Base-by-base conservation (phyloP, 2,888 invertebrate species). In the Cylindroiulus punctatus region DNA sequence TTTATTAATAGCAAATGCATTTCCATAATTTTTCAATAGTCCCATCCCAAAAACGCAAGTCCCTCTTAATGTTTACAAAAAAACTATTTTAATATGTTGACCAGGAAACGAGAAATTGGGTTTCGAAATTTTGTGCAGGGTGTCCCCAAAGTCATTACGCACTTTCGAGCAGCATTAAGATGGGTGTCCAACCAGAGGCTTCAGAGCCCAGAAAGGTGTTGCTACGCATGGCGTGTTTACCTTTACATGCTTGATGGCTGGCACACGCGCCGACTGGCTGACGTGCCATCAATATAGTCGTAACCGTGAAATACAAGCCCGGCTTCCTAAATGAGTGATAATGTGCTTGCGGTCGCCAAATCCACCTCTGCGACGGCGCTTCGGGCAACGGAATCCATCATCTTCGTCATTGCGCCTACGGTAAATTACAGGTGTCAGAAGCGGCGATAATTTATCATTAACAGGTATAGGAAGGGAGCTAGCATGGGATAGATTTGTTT, bases 381-480 rank as follows among this genome's bases (percentile, higher is more conserved):
- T 14, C 30, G 12, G 76, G 76, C 76, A 76, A 32, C 30, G 30
- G 76, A 32, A 76, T 76, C 76, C 76, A 76, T 76, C 76, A 76
- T 76, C 30, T 76, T 76, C 76, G 65, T 65, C 65, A 65, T 26
- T 22, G n/a, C 65, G 26, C 65, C 65, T 12, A 30, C 17, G 30
- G 30, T 76, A 76, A 76, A 76, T 76, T 76, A 30, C 76, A 76
- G 76, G 76, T 76, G 76, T 76, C 76, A 76, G 30, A 76, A 76
- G 76, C 32, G 76, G 76, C 76, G 8, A 76, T 76, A 30, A 76
- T 76, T 76, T 76, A 76, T 76, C 76, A 76, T 76, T 76, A 76
- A 3, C 30, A 76, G 76, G 76, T 76, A 76, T 12, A 76, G 30
- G 30, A 14, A 14, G 4, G 30, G 30, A 14, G 76, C n/a, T n/a